Conservation (phyloP, 2,113 vertebrate genomes). For the Calcarius ornatus region DNA sequence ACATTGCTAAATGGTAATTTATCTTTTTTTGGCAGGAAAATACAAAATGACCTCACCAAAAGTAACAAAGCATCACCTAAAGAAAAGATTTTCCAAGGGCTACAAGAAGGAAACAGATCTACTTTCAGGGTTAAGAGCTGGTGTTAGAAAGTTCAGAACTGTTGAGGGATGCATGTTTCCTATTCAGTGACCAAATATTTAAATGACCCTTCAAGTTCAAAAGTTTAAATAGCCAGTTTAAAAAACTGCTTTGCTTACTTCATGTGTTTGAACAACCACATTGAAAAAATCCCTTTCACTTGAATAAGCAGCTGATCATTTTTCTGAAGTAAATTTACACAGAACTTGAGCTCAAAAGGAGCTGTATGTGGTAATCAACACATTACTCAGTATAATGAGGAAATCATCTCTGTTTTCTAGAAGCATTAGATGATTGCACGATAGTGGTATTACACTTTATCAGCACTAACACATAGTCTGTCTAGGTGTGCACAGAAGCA, state of each 20-base stretch:
- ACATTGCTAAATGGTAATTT: not conserved
- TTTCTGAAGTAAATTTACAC: conserved; percentile 14
- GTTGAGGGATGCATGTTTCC: not conserved
- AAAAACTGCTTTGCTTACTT: not conserved
- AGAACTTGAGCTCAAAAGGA: conserved; percentile 28
- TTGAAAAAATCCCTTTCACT: not conserved
- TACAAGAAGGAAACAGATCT: not conserved
- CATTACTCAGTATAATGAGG: conserved; percentile 43
- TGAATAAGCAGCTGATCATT: conserved; percentile 19
- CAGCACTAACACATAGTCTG: not conserved
- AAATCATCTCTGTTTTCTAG: conserved; percentile 38
- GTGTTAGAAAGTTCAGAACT: not conserved
- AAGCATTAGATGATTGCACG: not conserved
- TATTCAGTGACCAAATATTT: not conserved
- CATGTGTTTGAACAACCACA: not conserved
- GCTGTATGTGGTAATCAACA: conserved; percentile 25
- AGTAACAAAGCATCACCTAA: not conserved
- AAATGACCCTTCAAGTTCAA: not conserved
- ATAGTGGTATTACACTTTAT: conserved; percentile 17
- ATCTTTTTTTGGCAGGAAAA: not conserved
- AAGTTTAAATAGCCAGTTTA: not conserved
- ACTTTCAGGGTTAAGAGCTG: not conserved
- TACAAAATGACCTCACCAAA: not conserved
- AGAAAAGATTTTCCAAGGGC: not conserved
- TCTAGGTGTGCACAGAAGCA: not conserved